phyloP scores from a whole-genome alignment of 2,888 invertebrate genomes.

The Protonemura montana region DNA sequence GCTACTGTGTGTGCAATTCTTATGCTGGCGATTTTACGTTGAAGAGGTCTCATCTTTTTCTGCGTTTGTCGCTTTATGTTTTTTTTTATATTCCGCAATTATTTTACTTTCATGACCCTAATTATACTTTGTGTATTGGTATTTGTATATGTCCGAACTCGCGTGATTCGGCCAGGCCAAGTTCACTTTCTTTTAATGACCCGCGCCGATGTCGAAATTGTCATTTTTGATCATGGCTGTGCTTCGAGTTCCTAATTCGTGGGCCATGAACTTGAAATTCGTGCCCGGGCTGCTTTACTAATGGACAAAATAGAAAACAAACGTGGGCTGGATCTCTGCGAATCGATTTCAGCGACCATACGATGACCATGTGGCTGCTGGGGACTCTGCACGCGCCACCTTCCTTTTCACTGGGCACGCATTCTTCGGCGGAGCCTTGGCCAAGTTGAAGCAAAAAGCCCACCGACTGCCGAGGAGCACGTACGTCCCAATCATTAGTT shows the following conservation, averaged over 20 bases:
- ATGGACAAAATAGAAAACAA: slow-evolving; percentile 2
- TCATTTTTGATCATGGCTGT: slow-evolving; percentile 25
- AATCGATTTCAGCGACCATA: not conserved
- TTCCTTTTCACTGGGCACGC: slow-evolving; percentile 7
- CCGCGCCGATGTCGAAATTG: slow-evolving; percentile 18
- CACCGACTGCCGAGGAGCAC: not conserved
- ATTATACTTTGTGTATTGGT: not conserved
- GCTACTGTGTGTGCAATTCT: too few species aligned
- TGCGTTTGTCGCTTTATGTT: not conserved
- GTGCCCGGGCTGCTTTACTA: slow-evolving; percentile 16
- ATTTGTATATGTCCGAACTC: not conserved
- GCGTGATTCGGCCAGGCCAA: slow-evolving; percentile 18
- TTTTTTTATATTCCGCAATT: not conserved
- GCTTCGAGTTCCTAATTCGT: slow-evolving; percentile 3
- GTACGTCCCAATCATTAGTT: slow-evolving; percentile 34
- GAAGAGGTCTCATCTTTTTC: not conserved
- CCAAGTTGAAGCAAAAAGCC: not conserved
- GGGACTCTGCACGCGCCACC: not conserved
- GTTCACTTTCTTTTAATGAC: slow-evolving; percentile 41
- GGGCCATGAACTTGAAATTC: slow-evolving; percentile 33
- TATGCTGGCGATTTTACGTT: not conserved
- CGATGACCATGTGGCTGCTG: not conserved
- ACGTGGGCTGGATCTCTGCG: not conserved
- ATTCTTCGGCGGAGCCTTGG: not conserved
- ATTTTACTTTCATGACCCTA: slow-evolving; percentile 7